A percentile compares a stretch with the other conserved stretches of the same genome.
These are phyloP conservation scores for Pycnomerus fuliginosus DNA, from an alignment of 2,888 invertebrate species.

Conservation along the genomic window DNA sequence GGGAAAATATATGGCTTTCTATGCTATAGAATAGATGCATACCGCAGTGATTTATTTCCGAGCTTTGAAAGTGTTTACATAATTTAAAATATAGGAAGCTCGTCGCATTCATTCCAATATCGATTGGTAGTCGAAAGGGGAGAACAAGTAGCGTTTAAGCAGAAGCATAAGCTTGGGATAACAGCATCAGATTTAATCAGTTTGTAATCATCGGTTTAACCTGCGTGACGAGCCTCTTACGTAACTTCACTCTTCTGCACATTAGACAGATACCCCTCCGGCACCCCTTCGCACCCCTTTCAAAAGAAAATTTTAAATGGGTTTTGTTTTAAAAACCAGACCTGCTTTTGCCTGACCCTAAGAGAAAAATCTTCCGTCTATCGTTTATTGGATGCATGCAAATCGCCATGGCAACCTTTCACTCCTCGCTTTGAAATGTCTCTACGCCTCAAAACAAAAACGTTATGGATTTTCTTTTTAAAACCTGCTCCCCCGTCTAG, in stretches of 20 bases:
- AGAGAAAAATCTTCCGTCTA: slow-evolving; percentile 36
- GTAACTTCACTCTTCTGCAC: slow-evolving; percentile 42
- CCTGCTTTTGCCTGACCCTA: too few relatives aligned
- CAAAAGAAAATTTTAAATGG: slow-evolving; percentile 32
- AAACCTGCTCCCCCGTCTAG: slow-evolving; percentile 36
- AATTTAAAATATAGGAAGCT: too few relatives aligned
- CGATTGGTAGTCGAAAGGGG: too few relatives aligned
- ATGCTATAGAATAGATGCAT: too few relatives aligned
- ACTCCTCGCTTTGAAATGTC: slow-evolving; percentile 37
- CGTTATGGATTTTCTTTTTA: slow-evolving; percentile 49
- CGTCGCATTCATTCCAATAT: too few relatives aligned
- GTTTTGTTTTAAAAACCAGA: too few relatives aligned
- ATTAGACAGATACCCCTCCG: slow-evolving; percentile 31
- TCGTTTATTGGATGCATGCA: slow-evolving; percentile 52
- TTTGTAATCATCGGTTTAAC: slow-evolving; percentile 50
- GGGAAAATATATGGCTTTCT: too few relatives aligned
- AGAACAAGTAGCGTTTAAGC: slow-evolving; percentile 25
- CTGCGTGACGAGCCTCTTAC: slow-evolving; percentile 47
- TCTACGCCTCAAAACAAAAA: slow-evolving; percentile 51
- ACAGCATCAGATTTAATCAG: slow-evolving; percentile 47
- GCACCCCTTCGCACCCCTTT: slow-evolving; percentile 19
- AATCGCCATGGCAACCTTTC: slow-evolving; percentile 52
- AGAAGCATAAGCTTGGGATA: slow-evolving; percentile 42
- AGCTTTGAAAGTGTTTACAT: too few relatives aligned
- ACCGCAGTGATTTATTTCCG: too few relatives aligned